Base-by-base conservation (phyloP, 2,888 invertebrate species). In the Perithous albicinctus region DNA sequence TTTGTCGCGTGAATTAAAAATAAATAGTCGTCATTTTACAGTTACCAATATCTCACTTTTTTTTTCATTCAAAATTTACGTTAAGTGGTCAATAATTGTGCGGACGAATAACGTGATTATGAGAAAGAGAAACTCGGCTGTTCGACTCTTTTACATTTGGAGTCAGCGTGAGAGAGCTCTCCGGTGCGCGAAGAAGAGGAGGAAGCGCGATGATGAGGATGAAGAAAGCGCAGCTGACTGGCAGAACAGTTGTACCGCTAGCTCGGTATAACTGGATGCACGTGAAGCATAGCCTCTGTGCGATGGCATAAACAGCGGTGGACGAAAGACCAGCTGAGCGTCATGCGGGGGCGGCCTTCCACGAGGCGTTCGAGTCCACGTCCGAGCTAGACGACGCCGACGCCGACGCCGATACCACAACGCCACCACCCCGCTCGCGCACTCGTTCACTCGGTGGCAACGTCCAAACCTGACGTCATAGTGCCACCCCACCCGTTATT, bases 401-500 rank as follows among this genome's bases (percentile, higher is more conserved):
- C 56, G 69, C 69, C 69, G 69, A 69, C 38, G 10, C 29, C 64
- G 20, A 15, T 46, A 26, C 26, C 67, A 18, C 67, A 35, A 35
- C 51, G 29, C 23, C 2, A 10, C 48, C 51, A 38, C 54, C 51
- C 46, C 64, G 48, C 67, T n/a, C 41, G 5, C 41, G 54, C 56
- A 12, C 38, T 41, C 48, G 72, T 51, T 41, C 76, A 35, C 80
- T 63, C 78, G 83, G 81, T 86, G 84, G 85, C 84, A 84, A 82
- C 85, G 85, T 87, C n/a, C 84, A 81, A 87, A 84, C 80, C 87
- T 92, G 91, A 92, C 91, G 91, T 91, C 91, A 91, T 87, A 76
- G 81, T 82, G 83, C 88, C 90, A 91, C 91, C 91, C 90, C 88
- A 87, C 89, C 89, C 87, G 88, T 87, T 89, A 91, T 91, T 89